Evolutionary conservation across 2,797 vertebrate genomes (phyloP).

Genomic region (Delichon dasypus): DNA sequence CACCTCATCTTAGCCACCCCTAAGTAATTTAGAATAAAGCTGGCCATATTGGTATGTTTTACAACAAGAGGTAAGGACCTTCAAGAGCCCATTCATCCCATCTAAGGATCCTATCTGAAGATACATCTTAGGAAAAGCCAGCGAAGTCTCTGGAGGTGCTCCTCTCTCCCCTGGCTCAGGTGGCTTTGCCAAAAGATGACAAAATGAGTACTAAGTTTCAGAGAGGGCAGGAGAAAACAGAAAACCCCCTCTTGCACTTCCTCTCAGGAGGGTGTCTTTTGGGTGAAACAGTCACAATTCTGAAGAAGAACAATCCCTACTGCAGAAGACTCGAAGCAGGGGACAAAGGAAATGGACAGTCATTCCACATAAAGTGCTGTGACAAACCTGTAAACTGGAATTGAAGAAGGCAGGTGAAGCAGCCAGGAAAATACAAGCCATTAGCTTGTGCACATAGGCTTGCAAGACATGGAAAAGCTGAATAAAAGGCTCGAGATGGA

Average conservation of each 20-base stretch:
- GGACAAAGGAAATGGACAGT: neutral
- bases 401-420: neutral
- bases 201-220: neutral
- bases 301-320: neutral
- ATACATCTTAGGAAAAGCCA: neutral
- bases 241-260: neutral
- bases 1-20: neutral
- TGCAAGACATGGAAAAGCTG: neutral
- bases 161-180: neutral
- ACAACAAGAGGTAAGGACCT: neutral
- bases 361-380: neutral
- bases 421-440: neutral
- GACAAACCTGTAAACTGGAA: neutral
- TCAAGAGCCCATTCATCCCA: neutral
- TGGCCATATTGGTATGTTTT: neutral
- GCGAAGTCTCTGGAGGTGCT: neutral
- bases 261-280: neutral
- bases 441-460: neutral
- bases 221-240: neutral
- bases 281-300: neutral
- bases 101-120: neutral
- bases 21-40: neutral
- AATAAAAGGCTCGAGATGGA: neutral
- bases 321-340: neutral
- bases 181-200: neutral